These are phyloP conservation scores for Drosophila multiciliata DNA, from an alignment of 2,888 invertebrate genomes.

Conservation along the genomic window DNA sequence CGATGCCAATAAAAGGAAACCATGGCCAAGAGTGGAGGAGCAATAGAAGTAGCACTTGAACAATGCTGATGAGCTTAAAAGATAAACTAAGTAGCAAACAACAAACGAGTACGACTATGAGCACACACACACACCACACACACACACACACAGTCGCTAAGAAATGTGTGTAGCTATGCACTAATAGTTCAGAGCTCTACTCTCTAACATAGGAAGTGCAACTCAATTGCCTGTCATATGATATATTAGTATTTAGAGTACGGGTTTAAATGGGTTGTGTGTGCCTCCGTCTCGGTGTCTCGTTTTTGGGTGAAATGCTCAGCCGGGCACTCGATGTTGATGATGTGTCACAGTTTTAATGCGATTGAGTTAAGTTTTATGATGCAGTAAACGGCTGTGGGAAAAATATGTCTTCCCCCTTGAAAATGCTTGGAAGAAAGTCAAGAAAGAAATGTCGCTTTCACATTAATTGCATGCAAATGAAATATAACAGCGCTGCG, in stretches of 20 bases:
- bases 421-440: conserved; percentile 57
- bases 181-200: conserved; percentile 52
- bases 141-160: conserved; percentile 9
- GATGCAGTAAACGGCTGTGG: conserved; percentile 76
- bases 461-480: conserved; percentile 73
- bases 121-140: conserved; percentile 16
- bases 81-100: conserved; percentile 68
- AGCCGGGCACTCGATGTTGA: conserved; percentile 71
- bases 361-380: conserved; percentile 76
- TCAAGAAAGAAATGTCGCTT: conserved; percentile 69
- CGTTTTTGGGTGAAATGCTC: conserved; percentile 66
- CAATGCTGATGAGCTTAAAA: conserved; percentile 77
- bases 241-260: conserved; percentile 23
- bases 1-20: conserved; percentile 66
- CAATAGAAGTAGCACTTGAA: conserved; percentile 56
- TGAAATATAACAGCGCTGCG: conserved; percentile 44
- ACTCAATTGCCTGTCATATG: conserved; percentile 48
- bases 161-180: conserved; percentile 55
- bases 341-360: conserved; percentile 80
- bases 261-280: conserved; percentile 5
- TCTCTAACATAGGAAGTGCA: conserved; percentile 68
- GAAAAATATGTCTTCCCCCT: conserved; percentile 54
- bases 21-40: conserved; percentile 29
- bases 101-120: conserved; percentile 43
- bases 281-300: conserved; percentile 2